Base-by-base conservation (phyloP, 2,888 invertebrate species). In the Ochlodes sylvanus region DNA sequence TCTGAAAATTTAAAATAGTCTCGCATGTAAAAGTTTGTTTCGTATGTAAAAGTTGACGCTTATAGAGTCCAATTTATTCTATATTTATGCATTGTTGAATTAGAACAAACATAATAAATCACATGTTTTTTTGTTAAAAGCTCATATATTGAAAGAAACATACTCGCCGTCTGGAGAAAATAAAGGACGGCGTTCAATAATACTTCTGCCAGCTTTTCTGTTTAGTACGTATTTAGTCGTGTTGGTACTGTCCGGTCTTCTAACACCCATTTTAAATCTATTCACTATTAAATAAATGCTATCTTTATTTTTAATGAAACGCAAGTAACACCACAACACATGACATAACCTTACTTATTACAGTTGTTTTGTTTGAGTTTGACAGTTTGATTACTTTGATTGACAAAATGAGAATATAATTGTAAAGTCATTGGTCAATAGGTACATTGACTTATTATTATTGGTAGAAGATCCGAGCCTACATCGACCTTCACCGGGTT, bases 91-190 rank as follows among this genome's bases (percentile, higher is more conserved):
- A 4, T 27, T 27, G 5, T 27, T 4, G 27, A 27, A 27, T 27
- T 27, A 27, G 3, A 27, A 27, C 5, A 27, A 5, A 27, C 2
- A 27, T 27, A 27, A 27, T 27, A 27, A 27, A 4, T 27, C 5
- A 27, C 27, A 27, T 27, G 27, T 27, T 27, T 27, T 27, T 27
- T 5, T 27, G 5, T 4, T 4, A 27, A 27, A 27, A 27, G 27
- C 5, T 27, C 27, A 27, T 27, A 4, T 27, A 27, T 27, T 27
- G 27, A 5, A 4, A 1, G n/a, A 32, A n/a, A 87, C 92, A 78
- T 82, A 93, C 94, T 90, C 88, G 82, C 90, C 92, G 77, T 93
- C 92, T 14, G 93, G 91, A 34, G 94, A 90, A 81, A 94, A 93
- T 71, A 89, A 76, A 55, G 94, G 93, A 15, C 82, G 79, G 41